phyloP scores from a whole-genome alignment of 2,888 invertebrate species.

The Cryptus armator region DNA sequence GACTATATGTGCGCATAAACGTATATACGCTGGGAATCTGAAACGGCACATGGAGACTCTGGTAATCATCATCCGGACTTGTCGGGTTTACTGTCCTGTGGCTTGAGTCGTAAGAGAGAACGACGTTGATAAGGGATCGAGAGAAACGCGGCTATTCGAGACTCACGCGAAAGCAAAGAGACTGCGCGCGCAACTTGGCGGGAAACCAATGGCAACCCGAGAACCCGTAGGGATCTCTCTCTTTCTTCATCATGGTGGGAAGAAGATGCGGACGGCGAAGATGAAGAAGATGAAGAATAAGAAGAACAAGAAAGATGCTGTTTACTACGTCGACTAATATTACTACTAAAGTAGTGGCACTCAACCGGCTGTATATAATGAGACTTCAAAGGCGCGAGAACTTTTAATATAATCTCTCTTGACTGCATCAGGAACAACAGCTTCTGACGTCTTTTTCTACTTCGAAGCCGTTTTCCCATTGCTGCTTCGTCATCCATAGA shows the following conservation, averaged over 20 bases:
- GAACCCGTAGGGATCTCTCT: conserved; percentile 64
- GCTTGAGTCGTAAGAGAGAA: conserved; percentile 24
- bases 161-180: conserved; percentile 56
- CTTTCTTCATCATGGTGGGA: conserved; percentile 72
- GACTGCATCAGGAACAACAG: conserved; percentile 1
- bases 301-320: neutral
- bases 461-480: neutral
- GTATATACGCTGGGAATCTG: neutral
- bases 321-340: conserved; percentile 33
- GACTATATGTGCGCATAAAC: no score
- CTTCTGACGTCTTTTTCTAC: conserved; percentile 51
- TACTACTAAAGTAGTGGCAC: conserved; percentile 56
- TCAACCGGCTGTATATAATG: conserved; percentile 66
- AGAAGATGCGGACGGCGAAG: conserved; percentile 45
- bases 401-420: conserved; percentile 43
- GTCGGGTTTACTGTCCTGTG: no score
- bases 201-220: conserved; percentile 78
- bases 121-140: conserved; percentile 42
- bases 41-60: no score
- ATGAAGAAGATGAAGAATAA: conserved; percentile 4
- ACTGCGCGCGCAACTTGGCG: conserved; percentile 79
- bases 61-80: no score
- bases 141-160: conserved; percentile 49
- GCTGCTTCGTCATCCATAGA: conserved; percentile 24
- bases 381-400: conserved; percentile 47